These are phyloP conservation scores for Pachypanchax playfairii DNA, from an alignment of 2,113 vertebrate genomes.

Conservation along the genomic window DNA sequence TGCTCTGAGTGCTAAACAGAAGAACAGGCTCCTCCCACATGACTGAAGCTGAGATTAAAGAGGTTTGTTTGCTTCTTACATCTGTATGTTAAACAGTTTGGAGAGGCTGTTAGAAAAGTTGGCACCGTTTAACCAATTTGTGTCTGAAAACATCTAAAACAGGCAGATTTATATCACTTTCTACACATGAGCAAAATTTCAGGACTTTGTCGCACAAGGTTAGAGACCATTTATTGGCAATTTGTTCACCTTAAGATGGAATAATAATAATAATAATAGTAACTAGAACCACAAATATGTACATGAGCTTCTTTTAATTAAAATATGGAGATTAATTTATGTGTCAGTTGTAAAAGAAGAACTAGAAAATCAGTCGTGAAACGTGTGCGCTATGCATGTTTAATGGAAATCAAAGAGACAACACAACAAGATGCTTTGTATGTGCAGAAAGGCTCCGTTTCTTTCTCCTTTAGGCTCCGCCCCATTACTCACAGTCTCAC, in stretches of 20 bases:
- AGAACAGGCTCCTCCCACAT: background rate
- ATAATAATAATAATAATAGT: too few species aligned
- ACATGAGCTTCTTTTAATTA: too few species aligned
- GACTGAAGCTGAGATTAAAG: background rate
- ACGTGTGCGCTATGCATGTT: background rate
- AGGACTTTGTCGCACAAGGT: too few species aligned
- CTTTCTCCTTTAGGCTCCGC: constrained; percentile 25
- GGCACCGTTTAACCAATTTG: too few species aligned
- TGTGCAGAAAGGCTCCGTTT: background rate
- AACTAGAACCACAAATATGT: too few species aligned
- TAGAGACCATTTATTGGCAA: too few species aligned
- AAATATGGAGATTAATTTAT: too few species aligned
- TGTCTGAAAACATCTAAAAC: too few species aligned
- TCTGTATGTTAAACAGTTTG: background rate
- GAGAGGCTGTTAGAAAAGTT: too few species aligned
- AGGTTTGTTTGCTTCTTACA: constrained; percentile 8
- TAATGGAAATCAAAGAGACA: constrained; percentile 5
- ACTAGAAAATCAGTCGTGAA: background rate
- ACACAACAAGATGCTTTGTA: background rate
- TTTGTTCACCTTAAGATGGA: too few species aligned
- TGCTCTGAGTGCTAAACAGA: background rate
- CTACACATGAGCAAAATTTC: too few species aligned
- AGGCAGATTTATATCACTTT: too few species aligned
- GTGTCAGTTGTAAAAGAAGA: background rate
- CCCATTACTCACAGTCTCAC: constrained; percentile 46